phyloP scores from a whole-genome alignment of 2,888 invertebrate species.

The Morpho achilles region DNA sequence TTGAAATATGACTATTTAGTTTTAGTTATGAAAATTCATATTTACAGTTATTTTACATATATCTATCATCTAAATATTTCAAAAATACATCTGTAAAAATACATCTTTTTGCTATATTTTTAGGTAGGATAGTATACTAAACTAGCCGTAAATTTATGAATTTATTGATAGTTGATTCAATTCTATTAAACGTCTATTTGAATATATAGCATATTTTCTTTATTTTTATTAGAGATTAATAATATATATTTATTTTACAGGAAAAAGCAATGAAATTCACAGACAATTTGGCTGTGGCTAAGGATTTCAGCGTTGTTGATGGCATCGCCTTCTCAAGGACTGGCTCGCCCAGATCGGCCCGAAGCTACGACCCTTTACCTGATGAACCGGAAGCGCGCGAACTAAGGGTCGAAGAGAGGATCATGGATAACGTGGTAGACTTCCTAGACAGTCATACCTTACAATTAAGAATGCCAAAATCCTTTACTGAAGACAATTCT shows the following conservation, averaged over 20 bases:
- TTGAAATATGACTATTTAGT: no score
- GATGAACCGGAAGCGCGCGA: conserved; percentile 67
- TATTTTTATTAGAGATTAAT: conserved; percentile 1
- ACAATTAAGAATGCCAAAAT: conserved; percentile 68
- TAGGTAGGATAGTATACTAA: no score
- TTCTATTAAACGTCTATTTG: no score
- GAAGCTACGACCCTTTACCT: conserved; percentile 65
- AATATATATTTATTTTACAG: conserved; percentile 39
- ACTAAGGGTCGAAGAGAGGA: conserved; percentile 63
- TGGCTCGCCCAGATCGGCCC: conserved; percentile 62
- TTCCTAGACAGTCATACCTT: conserved; percentile 66
- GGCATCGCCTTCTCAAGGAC: conserved; percentile 64
- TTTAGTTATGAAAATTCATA: no score
- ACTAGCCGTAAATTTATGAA: no score
- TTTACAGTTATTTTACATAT: no score
- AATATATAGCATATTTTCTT: not conserved
- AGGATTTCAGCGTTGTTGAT: conserved; percentile 59
- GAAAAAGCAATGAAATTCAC: conserved; percentile 72
- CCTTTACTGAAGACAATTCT: conserved; percentile 65
- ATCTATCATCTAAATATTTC: no score
- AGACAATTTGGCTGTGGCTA: conserved; percentile 65
- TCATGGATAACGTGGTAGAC: conserved; percentile 67
- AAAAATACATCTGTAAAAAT: no score
- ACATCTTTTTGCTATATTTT: no score
- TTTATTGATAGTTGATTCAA: no score